These are phyloP conservation scores for Alethe castanea DNA, from an alignment of 2,113 vertebrate genomes.

Conservation along the genomic window DNA sequence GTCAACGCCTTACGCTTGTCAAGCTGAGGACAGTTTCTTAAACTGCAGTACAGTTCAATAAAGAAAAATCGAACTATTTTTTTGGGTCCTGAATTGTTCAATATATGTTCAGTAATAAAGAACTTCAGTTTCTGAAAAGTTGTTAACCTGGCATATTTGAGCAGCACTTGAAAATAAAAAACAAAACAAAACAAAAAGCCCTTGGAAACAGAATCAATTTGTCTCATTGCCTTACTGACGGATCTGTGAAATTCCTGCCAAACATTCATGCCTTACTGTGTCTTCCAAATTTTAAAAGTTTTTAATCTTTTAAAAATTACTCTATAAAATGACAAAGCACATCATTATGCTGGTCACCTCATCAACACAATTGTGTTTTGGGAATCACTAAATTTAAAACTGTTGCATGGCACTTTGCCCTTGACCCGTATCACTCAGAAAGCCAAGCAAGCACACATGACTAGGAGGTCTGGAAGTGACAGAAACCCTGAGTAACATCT, in stretches of 20 bases:
- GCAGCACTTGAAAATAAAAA: neutral
- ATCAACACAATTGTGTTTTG: slow-evolving; percentile 26
- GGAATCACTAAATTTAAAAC: slow-evolving; percentile 19
- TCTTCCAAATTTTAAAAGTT: slow-evolving; percentile 2
- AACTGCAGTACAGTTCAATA: neutral
- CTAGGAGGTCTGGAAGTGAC: neutral
- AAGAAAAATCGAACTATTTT: neutral
- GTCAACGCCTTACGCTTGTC: neutral
- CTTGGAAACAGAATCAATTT: slow-evolving; percentile 40
- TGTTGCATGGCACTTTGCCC: slow-evolving; percentile 8
- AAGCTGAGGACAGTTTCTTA: neutral
- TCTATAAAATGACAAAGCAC: slow-evolving; percentile 1
- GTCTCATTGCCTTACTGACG: neutral
- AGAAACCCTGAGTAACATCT: neutral
- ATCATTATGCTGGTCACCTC: slow-evolving; percentile 3
- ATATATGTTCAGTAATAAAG: neutral
- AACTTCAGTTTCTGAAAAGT: neutral
- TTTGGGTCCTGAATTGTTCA: neutral
- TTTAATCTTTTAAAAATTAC: slow-evolving; percentile 7
- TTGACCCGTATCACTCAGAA: neutral
- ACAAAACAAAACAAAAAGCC: neutral
- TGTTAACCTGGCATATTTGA: neutral
- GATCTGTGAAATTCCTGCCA: slow-evolving; percentile 14
- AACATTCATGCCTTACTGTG: neutral
- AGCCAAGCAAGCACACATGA: neutral